Conservation (phyloP, 2,888 invertebrate genomes). For the Himalopsyche anomala region DNA sequence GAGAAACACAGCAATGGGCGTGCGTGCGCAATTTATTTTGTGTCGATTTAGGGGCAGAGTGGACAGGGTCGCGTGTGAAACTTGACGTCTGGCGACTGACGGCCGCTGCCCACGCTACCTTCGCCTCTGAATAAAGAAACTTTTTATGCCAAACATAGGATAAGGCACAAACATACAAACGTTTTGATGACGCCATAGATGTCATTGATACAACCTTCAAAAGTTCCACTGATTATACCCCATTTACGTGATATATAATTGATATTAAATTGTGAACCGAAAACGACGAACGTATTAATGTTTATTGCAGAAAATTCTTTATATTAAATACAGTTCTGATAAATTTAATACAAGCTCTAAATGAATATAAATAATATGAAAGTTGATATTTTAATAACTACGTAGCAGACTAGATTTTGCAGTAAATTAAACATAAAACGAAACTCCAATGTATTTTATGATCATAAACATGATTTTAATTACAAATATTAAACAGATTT, state of each 20-base stretch:
- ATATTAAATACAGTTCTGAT: too few relatives aligned
- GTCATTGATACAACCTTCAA: conserved; percentile 4
- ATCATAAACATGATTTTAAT: too few relatives aligned
- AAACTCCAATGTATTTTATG: too few relatives aligned
- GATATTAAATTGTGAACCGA: neutral
- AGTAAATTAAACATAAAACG: too few relatives aligned
- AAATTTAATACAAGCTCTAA: too few relatives aligned
- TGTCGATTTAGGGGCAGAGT: conserved; percentile 21
- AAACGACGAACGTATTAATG: neutral
- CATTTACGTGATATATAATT: neutral
- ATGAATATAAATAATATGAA: too few relatives aligned
- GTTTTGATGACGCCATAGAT: neutral
- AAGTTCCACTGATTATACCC: neutral
- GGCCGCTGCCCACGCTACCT: conserved; percentile 8
- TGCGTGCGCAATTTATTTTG: conserved; percentile 26
- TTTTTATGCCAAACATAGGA: neutral
- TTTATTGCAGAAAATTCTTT: too few relatives aligned
- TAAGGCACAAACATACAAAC: neutral
- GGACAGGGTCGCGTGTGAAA: conserved; percentile 26
- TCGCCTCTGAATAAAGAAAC: neutral
- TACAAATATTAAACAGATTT: too few relatives aligned
- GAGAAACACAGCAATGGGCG: neutral
- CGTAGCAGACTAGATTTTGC: too few relatives aligned
- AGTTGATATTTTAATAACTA: too few relatives aligned
- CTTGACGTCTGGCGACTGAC: conserved; percentile 13